Percentiles rank a stretch among this genome's conserved stretches.
Evolutionary conservation across 1,140 invertebrate species (phyloP).

Genomic region (Neomicropteryx cornuta): DNA sequence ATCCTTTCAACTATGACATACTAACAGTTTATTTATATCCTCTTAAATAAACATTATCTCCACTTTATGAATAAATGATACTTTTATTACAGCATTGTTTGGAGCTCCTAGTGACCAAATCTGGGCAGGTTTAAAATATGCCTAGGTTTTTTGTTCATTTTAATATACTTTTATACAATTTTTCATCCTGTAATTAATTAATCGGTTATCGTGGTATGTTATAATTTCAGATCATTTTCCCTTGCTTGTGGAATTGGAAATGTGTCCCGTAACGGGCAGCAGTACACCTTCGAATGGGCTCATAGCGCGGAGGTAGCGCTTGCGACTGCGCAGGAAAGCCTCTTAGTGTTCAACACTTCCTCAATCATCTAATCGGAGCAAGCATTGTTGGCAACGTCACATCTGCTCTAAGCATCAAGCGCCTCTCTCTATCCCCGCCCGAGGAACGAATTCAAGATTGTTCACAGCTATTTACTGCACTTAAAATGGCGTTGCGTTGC

Average conservation of each 20-base stretch:
- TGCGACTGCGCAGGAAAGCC: slow-evolving; percentile 8
- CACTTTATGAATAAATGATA: too few relatives aligned
- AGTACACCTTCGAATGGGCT: slow-evolving; percentile 43
- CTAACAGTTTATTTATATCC: too few relatives aligned
- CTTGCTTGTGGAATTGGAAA: slow-evolving; percentile 87
- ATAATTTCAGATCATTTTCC: slow-evolving; percentile 82
- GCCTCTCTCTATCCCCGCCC: neutral
- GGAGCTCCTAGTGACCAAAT: too few relatives aligned
- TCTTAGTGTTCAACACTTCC: slow-evolving; percentile 2
- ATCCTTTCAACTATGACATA: too few relatives aligned
- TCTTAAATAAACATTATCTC: too few relatives aligned
- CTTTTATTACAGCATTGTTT: too few relatives aligned
- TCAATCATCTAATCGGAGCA: neutral
- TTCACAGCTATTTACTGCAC: too few relatives aligned
- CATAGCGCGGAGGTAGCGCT: slow-evolving; percentile 46
- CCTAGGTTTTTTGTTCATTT: too few relatives aligned
- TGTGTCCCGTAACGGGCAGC: slow-evolving; percentile 46
- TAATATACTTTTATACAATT: slow-evolving; percentile 3
- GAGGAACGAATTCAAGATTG: too few relatives aligned
- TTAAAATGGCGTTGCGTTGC: too few relatives aligned
- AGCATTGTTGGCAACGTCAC: neutral
- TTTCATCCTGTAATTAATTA: neutral
- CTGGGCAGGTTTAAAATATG: too few relatives aligned
- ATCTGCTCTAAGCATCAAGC: too few relatives aligned
- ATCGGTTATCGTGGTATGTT: neutral